These are phyloP conservation scores for Hyperoplus lanceolatus DNA, from an alignment of 2,797 vertebrate genomes.

Conservation along the genomic window DNA sequence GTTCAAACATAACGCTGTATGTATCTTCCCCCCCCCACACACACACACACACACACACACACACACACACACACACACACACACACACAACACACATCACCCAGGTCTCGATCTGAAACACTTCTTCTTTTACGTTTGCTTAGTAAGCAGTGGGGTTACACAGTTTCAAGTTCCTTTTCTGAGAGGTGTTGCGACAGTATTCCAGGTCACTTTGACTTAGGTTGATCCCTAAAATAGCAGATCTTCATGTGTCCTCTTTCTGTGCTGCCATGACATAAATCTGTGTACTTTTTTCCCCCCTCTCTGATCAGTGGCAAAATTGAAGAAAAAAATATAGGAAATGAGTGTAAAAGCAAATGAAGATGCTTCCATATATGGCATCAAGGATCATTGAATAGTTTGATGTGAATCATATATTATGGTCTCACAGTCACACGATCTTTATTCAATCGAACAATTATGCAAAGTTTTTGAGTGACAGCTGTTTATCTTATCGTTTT, in stretches of 20 bases:
- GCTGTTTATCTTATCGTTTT: neutral
- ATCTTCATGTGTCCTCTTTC: neutral
- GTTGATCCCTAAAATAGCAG: neutral
- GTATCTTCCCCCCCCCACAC: conserved; percentile 31
- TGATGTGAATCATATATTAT: neutral
- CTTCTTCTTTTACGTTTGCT: conserved; percentile 41
- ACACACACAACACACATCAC: neutral
- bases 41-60: no score
- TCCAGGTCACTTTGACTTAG: conserved; percentile 2
- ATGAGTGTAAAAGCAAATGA: neutral
- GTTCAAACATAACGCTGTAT: conserved; percentile 76
- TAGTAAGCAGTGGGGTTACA: conserved; percentile 15
- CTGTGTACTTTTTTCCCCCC: neutral
- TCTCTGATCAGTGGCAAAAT: neutral
- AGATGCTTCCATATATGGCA: neutral
- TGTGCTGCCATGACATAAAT: neutral
- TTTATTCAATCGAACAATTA: neutral
- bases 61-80: no score
- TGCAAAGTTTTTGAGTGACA: neutral
- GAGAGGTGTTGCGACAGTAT: conserved; percentile 1
- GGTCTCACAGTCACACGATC: neutral
- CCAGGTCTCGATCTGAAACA: conserved; percentile 28
- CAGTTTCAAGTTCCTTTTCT: conserved; percentile 2
- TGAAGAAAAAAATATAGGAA: neutral
- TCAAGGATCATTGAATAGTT: neutral